phyloP scores from a whole-genome alignment of 2,113 vertebrate genomes.

The Lophotis ruficrista region DNA sequence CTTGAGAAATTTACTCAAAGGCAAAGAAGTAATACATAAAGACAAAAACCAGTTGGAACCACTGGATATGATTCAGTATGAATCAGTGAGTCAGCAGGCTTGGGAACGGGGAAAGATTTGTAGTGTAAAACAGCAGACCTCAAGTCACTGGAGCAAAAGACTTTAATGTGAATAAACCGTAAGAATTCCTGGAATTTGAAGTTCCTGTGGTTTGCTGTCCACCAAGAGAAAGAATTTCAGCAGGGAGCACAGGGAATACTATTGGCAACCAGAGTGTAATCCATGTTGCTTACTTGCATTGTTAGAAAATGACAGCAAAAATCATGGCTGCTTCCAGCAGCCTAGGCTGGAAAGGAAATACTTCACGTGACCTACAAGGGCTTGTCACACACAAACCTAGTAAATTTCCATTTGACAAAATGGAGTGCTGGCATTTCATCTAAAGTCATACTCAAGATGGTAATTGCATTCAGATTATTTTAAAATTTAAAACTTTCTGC shows the following conservation, averaged over 20 bases:
- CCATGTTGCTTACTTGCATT: not conserved
- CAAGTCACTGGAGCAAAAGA: not conserved
- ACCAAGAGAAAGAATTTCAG: slow-evolving; percentile 40
- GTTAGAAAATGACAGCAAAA: not conserved
- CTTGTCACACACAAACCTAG: not conserved
- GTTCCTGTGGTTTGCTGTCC: slow-evolving; percentile 48
- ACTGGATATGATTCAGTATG: slow-evolving; percentile 45
- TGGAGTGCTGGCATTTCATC: not conserved
- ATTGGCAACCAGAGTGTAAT: not conserved
- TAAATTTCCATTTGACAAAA: not conserved
- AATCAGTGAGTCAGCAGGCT: slow-evolving; percentile 36
- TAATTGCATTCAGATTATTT: not conserved
- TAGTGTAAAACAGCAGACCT: not conserved
- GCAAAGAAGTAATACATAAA: not conserved
- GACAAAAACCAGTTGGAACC: not conserved
- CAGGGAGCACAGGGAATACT: not conserved
- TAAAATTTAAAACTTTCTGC: not conserved
- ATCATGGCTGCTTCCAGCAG: not conserved
- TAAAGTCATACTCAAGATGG: accelerated
- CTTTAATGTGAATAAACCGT: not conserved
- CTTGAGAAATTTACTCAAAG: slow-evolving; percentile 27
- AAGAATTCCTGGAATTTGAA: slow-evolving; percentile 29
- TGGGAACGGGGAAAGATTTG: slow-evolving; percentile 46
- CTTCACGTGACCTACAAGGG: not conserved
- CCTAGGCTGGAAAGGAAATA: not conserved